Conservation (phyloP, 1,140 invertebrate species). For the Leptinotarsa undecemlineata region DNA sequence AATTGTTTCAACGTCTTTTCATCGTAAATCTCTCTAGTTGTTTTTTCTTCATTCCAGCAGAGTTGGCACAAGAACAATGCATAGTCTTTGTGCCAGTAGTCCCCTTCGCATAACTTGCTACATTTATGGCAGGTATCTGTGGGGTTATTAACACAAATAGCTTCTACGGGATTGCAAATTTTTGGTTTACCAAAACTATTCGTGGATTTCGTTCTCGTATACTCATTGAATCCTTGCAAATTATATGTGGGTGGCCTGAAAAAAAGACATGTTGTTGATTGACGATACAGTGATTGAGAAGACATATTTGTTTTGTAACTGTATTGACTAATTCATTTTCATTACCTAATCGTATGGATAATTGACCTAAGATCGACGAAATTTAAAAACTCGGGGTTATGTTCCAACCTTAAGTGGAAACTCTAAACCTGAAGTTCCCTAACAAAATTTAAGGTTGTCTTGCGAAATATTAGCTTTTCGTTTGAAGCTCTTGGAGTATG, state of each 20-base stretch:
- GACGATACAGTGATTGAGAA: too few species aligned
- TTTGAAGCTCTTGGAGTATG: too few species aligned
- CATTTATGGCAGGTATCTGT: slow-evolving; percentile 45
- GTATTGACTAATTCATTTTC: too few species aligned
- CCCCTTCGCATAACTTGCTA: slow-evolving; percentile 38
- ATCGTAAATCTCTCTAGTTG: slow-evolving; percentile 34
- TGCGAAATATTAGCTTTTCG: too few species aligned
- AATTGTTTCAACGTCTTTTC: slow-evolving; percentile 40
- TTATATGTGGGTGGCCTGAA: slow-evolving; percentile 45
- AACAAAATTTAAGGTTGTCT: too few species aligned
- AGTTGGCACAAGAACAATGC: slow-evolving; percentile 41
- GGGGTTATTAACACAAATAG: slow-evolving; percentile 40
- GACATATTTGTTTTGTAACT: too few species aligned
- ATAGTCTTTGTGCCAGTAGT: slow-evolving; percentile 48
- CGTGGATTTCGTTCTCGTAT: slow-evolving; percentile 33
- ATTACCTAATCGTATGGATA: too few species aligned
- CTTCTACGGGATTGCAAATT: slow-evolving; percentile 41
- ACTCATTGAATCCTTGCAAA: slow-evolving; percentile 31
- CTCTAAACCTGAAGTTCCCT: too few species aligned
- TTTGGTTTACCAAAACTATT: slow-evolving; percentile 41
- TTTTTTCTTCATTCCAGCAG: slow-evolving; percentile 44
- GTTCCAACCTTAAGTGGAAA: too few species aligned
- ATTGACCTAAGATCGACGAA: too few species aligned
- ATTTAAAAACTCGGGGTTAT: too few species aligned
- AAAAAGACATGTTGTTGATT: slow-evolving; percentile 5